phyloP scores from a whole-genome alignment of 2,113 vertebrate species.

The Oryzias melastigma region DNA sequence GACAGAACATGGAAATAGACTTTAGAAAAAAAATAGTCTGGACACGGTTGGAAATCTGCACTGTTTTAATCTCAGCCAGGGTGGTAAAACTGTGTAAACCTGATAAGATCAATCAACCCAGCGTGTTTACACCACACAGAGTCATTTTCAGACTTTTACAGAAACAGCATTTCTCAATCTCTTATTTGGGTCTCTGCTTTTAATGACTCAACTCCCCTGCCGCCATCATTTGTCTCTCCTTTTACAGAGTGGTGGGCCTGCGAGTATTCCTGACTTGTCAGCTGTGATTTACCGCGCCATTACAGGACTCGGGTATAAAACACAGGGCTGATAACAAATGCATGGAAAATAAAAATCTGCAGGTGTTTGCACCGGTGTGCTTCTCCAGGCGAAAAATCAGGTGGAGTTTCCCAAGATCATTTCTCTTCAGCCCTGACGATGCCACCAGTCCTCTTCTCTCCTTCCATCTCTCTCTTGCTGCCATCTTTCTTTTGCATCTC shows the following conservation, averaged over 20 bases:
- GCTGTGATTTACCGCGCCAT: conserved; percentile 60
- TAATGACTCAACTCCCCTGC: conserved; percentile 36
- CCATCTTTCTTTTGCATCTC: conserved; percentile 24
- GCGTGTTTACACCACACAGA: neutral
- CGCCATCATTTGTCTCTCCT: conserved; percentile 32
- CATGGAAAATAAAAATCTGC: conserved; percentile 59
- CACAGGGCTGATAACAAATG: conserved; percentile 59
- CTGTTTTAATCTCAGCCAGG: neutral
- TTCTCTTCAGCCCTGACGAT: conserved; percentile 51
- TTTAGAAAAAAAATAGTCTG: too few relatives aligned
- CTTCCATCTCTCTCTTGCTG: conserved; percentile 17
- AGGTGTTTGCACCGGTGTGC: conserved; percentile 56
- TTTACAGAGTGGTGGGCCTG: conserved; percentile 32
- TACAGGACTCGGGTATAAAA: conserved; percentile 47
- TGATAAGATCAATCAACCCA: too few relatives aligned
- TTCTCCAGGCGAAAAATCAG: conserved; percentile 45
- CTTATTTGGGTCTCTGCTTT: conserved; percentile 23
- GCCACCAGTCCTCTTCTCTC: conserved; percentile 37
- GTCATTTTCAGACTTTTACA: conserved; percentile 12
- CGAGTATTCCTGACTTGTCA: conserved; percentile 47
- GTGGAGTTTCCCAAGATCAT: conserved; percentile 28
- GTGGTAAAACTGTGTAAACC: too few relatives aligned
- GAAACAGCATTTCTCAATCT: conserved; percentile 19
- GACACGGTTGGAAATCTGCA: neutral
- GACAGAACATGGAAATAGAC: too few relatives aligned